Evolutionary conservation across 2,113 vertebrate species (phyloP).

Genomic region (Telmatochromis sp.): DNA sequence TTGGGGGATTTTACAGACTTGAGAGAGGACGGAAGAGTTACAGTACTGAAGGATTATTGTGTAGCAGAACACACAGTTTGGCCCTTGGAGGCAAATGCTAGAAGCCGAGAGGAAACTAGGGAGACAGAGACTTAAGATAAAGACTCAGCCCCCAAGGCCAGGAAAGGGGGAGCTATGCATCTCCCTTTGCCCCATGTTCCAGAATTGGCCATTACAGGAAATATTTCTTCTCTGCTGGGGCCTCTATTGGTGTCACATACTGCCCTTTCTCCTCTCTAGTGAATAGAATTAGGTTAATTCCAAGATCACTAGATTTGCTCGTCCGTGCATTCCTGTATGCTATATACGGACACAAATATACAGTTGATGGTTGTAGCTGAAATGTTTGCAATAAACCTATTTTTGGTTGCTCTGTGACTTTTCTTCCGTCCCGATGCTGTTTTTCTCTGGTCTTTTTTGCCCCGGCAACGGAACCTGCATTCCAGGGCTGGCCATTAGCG

Average conservation of each 20-base stretch:
- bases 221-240: conserved; percentile 22
- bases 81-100: conserved; percentile 21
- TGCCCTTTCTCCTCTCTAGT: neutral
- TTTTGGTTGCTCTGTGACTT: neutral
- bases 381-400: neutral
- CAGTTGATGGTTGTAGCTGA: neutral
- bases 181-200: neutral
- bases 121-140: neutral
- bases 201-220: conserved; percentile 45
- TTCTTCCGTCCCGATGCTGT: neutral
- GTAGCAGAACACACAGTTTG: conserved; percentile 16
- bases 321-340: neutral
- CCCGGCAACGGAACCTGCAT: conserved; percentile 75
- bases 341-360: neutral
- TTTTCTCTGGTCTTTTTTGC: conserved; percentile 61
- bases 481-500: conserved; percentile 89
- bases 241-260: neutral
- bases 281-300: conserved; percentile 37
- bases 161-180: neutral
- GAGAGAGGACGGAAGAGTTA: neutral
- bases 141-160: conserved; percentile 12
- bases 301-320: neutral
- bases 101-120: conserved; percentile 26
- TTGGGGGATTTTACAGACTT: neutral
- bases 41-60: conserved; percentile 46